Base-by-base conservation (phyloP, 2,113 vertebrate genomes). In the Dicentrarchus labrax region DNA sequence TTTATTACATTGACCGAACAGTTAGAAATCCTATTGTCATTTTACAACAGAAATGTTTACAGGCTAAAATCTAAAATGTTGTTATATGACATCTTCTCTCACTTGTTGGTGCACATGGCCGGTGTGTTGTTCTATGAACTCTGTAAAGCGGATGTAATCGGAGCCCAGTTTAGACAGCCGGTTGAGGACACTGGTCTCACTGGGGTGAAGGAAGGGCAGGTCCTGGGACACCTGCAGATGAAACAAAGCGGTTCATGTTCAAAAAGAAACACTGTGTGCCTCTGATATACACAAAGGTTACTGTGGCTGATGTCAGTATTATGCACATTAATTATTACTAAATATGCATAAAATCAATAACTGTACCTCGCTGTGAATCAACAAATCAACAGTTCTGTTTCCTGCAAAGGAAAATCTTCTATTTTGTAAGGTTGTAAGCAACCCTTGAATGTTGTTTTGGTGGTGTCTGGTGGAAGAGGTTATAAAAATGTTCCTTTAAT, bases 101-200 rank as follows among this genome's bases (percentile, higher is more conserved):
- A 97, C 98, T 89, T 96, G 97, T 13, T 96, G 97, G 70, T 97
- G 97, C 0, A 98, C 97, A 77, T 99, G 97, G 2, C 97, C 97
- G 0, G 97, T 99, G 93, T 98, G 97, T 83, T 98, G 98, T 75
- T 99, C 98, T 90, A 97, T 97, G 88, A 99, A 99, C 39, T 99
- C 98, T 0, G 96, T 97, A 68, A 99, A 99, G 64, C 97, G 97
- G 17, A 98, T 96, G 79, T 99, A 99, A 85, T 99, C 97, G 1
- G 97, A 96, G 74, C 98, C 98, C 47, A 99, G 95, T 73, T 97
- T 97, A 85, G 97, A 99, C 39, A 98, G 95, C 3, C 98, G 95
- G 88, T 96, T 98, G 71, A 99, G 93, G 72, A 99, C 96, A 24
- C 96, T 96, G 72, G 95, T 97, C 94, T 99, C 98, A 90, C 98